Conservation (phyloP, 2,888 invertebrate species). For the Macrosiphum euphorbiae region DNA sequence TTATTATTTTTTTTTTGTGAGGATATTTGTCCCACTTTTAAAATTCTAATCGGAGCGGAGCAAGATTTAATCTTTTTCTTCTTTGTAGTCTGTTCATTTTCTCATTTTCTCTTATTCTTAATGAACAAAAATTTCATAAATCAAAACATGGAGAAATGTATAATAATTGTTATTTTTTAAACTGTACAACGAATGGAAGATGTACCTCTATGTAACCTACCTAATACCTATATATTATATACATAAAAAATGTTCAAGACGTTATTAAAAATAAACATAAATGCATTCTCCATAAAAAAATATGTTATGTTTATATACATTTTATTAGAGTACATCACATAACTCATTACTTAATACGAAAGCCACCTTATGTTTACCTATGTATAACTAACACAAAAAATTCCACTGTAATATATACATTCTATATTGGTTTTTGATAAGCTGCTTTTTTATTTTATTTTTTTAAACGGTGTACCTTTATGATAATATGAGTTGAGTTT, state of each 20-base stretch:
- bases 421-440: background rate
- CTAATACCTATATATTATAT: background rate
- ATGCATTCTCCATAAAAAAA: background rate
- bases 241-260: background rate
- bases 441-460: background rate
- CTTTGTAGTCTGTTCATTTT: conserved; percentile 8
- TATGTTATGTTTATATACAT: background rate
- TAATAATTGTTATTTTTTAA: background rate
- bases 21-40: conserved; percentile 44
- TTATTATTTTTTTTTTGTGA: background rate
- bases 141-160: conserved; percentile 19
- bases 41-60: conserved; percentile 53
- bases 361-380: background rate
- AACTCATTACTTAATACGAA: background rate
- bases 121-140: conserved; percentile 32
- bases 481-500: background rate
- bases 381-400: background rate
- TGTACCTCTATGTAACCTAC: background rate
- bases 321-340: background rate
- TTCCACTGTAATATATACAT: background rate
- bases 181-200: background rate
- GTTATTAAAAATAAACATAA: background rate
- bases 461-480: background rate
- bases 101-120: conserved; percentile 39
- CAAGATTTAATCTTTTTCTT: conserved; percentile 51